Base-by-base conservation (phyloP, 1,140 invertebrate species). In the Megalonaias nervosa region DNA sequence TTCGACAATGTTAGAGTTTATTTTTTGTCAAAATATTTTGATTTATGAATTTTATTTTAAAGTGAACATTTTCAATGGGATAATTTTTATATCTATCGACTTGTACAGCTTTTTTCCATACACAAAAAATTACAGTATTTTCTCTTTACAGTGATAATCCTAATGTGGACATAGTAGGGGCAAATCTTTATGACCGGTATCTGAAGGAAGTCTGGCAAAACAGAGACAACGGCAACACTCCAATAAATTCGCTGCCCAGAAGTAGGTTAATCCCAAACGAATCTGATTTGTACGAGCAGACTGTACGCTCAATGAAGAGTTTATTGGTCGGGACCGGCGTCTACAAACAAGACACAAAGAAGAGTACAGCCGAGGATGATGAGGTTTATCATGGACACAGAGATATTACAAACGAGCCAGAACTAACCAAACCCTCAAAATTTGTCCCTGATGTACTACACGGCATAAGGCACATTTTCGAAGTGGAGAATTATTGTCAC, bases 161-260 rank as follows among this genome's bases (percentile, higher is more conserved):
- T 26, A 93, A 94, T 79, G 94, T 94, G 1, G 94, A 95, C 84
- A 92, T 95, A n/a, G 94, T 94, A 83, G 94, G 94, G n/a, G 94
- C 94, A 16, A 95, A 95, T 87, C 87, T 95, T n/a, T 95, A 94
- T 84, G 93, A 94, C 82, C 91, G 93, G 81, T 94, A 94, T 84
- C 90, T 95, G n/a, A 81, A 80, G 58, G 60, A 71, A 21, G 67
- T 67, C 2, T 70, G 65, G 60, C 31, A 59, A 19, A 68, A 81
- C 48, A 38, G 67, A 16, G 75, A 81, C 31, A 81, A 82, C 57
- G 62, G 65, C 13, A 74, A 67, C 67, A 59, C 57, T 19, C 64
- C 70, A 17, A 59, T 71, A 57, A 68, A 79, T n/a, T 59, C 57
- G 16, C 67, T 74, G 21, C 69, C 72, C 26, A 73, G 70, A 21